These are phyloP conservation scores for Noctua pronuba DNA, from an alignment of 2,888 invertebrate genomes.

Conservation along the genomic window DNA sequence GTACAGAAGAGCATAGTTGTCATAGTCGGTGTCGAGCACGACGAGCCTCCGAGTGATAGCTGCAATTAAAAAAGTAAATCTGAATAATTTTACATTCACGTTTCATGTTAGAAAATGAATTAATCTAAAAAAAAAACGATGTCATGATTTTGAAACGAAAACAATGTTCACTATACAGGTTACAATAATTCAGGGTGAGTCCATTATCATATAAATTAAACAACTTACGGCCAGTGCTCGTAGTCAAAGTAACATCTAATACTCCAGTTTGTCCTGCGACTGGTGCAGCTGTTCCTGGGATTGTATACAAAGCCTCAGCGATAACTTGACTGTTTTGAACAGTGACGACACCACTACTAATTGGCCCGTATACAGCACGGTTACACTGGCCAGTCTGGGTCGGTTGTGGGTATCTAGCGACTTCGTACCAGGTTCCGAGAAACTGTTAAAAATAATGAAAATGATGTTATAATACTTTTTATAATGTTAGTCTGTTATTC, in stretches of 20 bases:
- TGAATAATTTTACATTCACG: not conserved
- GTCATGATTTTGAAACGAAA: not conserved
- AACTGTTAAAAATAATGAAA: slow-evolving; percentile 20
- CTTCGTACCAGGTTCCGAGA: slow-evolving; percentile 91
- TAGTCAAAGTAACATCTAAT: slow-evolving; percentile 88
- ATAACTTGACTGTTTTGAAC: slow-evolving; percentile 78
- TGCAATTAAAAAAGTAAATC: slow-evolving; percentile 5
- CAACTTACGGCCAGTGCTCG: slow-evolving; percentile 85
- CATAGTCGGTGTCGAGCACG: slow-evolving; percentile 83
- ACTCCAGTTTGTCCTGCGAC: slow-evolving; percentile 85
- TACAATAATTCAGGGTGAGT: not conserved
- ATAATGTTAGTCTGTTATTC: not conserved
- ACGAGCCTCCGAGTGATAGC: slow-evolving; percentile 73
- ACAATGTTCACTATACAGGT: not conserved
- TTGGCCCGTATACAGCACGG: slow-evolving; percentile 87
- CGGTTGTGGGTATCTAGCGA: slow-evolving; percentile 91
- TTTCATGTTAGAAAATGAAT: not conserved
- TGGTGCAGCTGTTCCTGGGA: slow-evolving; percentile 87
- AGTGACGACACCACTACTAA: slow-evolving; percentile 56
- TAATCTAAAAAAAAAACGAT: not conserved
- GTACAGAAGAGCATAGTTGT: slow-evolving; percentile 80
- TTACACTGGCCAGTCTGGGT: slow-evolving; percentile 91
- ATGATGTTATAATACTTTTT: not conserved
- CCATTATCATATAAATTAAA: not conserved
- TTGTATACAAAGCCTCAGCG: slow-evolving; percentile 84